Base-by-base conservation (phyloP, 1,140 invertebrate species). In the Anastatus disparis region DNA sequence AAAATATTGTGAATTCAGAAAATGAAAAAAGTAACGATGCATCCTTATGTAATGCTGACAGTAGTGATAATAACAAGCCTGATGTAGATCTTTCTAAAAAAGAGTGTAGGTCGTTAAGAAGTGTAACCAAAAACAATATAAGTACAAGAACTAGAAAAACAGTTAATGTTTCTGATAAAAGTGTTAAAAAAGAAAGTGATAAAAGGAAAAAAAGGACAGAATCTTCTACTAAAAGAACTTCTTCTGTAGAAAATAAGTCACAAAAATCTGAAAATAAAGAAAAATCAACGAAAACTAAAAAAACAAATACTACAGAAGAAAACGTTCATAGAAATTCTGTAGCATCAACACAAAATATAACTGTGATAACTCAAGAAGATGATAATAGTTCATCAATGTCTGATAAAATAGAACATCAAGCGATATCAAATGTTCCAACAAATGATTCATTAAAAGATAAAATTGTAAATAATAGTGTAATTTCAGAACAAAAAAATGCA, bases 371-470 rank as follows among this genome's bases (percentile, higher is more conserved):
- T 42, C 64, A 78, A 10, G 79, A 80, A 24, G 78, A 80, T 17
- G 77, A 81, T 62, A 76, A 74, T 20, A 80, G 72, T 67, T 76
- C 75, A 20, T 77, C 77, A 9, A 76, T 78, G 63, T 72, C 79
- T 29, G 78, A 81, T 62, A 81, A 79, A 75, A 76, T 77, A 48
- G 79, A 80, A 40, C 73, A 72, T 27, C 65, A 38, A 73, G 67
- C 64, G 26, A 64, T 64, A 35, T 31, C 42, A 1, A 24, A 69
- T 75, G 2, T 74, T 73, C 66, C 68, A 59, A 40, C 42, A 71
- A 73, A 55, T 35, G 46, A 75, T 44, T 67, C 44, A 12, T 31
- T 64, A 38, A 40, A 50, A 22, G 56, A 70, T 17, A 64, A 73
- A 44, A 63, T 53, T 65, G 46, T 69, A 62, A 59, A 64, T 59